Conservation (phyloP, 1,140 invertebrate genomes). For the Achroia grisella region DNA sequence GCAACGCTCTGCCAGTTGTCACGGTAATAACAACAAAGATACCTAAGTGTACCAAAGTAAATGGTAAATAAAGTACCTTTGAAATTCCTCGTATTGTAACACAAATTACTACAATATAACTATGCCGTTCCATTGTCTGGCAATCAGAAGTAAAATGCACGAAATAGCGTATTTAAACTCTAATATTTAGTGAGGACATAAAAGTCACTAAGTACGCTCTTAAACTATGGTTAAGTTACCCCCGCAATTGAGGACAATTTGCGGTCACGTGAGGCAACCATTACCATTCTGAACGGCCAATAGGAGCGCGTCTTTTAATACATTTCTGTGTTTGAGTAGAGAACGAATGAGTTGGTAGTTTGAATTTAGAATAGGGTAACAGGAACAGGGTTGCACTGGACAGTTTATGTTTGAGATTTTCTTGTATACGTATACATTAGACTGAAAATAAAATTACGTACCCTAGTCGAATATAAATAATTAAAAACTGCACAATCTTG, state of each 20-base stretch:
- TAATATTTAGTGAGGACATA: conserved; percentile 2
- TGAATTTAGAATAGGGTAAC: conserved; percentile 21
- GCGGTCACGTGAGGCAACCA: conserved; percentile 60
- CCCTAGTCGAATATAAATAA: too few relatives aligned
- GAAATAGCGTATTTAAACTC: conserved; percentile 2
- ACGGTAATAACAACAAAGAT: too few relatives aligned
- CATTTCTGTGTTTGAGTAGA: conserved; percentile 41
- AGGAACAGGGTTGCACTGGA: not conserved
- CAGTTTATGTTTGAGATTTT: not conserved
- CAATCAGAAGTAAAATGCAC: conserved; percentile 7
- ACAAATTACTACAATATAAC: not conserved
- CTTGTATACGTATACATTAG: not conserved
- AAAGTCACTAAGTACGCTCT: conserved; percentile 2
- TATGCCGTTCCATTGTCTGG: not conserved
- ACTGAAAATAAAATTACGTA: too few relatives aligned
- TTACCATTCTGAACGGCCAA: conserved; percentile 45
- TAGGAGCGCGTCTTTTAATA: conserved; percentile 47
- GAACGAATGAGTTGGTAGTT: conserved; percentile 28
- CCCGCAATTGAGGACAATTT: conserved; percentile 47
- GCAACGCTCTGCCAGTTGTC: too few relatives aligned
- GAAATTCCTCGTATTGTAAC: not conserved
- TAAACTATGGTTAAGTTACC: conserved; percentile 20
- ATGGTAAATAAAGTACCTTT: too few relatives aligned
- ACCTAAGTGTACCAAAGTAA: too few relatives aligned
- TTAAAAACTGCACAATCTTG: too few relatives aligned